Base-by-base conservation (phyloP, 2,888 invertebrate genomes). In the Dicyrtoma fusca region DNA sequence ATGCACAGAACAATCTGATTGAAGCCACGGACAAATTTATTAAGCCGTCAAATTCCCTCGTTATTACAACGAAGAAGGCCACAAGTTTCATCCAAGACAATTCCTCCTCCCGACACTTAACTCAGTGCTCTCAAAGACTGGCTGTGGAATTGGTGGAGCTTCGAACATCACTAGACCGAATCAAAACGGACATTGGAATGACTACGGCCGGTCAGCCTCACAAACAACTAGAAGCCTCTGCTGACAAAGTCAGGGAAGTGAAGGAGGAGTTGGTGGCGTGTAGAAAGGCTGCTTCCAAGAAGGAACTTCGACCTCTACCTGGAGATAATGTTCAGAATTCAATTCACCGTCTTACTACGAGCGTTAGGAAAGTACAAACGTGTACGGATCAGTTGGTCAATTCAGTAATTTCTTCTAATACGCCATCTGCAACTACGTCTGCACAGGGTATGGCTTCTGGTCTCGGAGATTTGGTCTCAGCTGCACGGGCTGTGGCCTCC, bases 331-430 rank as follows among this genome's bases (percentile, higher is more conserved):
- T 89, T 59, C 79, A 79, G 66, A 78, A 75, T 72, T 72, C 78
- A 23, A 78, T 80, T 72, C 78, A 78, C 63, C 74, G 79, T 84
- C 85, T 49, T 87, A 88, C 49, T 86, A 88, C 25, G 83, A 87
- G 76, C 86, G 87, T 80, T 83, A 94, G 95, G 83, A 88, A 89
- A 57, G 92, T 95, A 0, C 92, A 92, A 66, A 90, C 92, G 63
- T 88, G 90, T 49, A 89, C 95, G 81, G 92, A 95, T 4, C 92
- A 94, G 82, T 85, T 97, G 71, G 87, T 95, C 68, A 92, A 94
- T 17, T 93, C 93, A 0, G 92, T 93, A 19, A 88, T 92, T 13
- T 91, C 91, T 83, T 72, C 76, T 2, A 79, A 80, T 69, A 57
- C 66, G 61, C 64, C 74, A 19, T 57, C 74, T 23, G 75, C 78